Evolutionary conservation across 2,113 vertebrate genomes (phyloP).

Genomic region (Trogon melanurus): DNA sequence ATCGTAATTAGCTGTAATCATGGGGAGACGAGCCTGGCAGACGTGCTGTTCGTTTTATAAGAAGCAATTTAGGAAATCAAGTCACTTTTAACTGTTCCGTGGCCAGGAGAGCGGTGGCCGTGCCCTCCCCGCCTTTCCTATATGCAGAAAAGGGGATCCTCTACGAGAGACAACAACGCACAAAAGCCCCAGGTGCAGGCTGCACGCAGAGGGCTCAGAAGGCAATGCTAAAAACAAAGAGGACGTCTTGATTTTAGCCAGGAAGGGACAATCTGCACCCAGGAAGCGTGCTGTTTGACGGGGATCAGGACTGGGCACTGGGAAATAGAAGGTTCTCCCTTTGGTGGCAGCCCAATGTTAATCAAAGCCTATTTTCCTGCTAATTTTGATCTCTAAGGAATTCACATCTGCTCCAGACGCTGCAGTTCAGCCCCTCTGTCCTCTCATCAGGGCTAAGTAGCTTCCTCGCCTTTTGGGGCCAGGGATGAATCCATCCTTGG

Average conservation of each 20-base stretch:
- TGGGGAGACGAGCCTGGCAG: conserved; percentile 79
- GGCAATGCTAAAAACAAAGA: background rate
- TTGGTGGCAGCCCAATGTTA: background rate
- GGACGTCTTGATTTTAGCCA: background rate
- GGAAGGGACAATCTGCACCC: background rate
- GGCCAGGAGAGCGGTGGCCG: background rate
- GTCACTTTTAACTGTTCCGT: conserved; percentile 77
- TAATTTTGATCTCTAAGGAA: background rate
- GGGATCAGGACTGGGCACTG: background rate
- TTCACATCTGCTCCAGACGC: background rate
- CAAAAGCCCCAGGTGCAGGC: background rate
- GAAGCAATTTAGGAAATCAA: conserved; percentile 87
- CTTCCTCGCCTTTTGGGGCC: background rate
- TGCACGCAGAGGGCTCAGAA: background rate
- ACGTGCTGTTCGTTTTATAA: conserved; percentile 82
- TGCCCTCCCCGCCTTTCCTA: background rate
- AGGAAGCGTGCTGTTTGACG: rapidly evolving
- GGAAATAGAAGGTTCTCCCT: background rate
- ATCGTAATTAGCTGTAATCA: conserved; percentile 97
- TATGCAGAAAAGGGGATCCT: background rate
- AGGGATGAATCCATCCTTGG: background rate
- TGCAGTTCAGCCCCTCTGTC: background rate
- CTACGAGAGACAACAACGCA: rapidly evolving
- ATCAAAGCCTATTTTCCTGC: background rate
- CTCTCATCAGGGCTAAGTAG: background rate